Conservation (phyloP, 2,888 invertebrate species). For the Leptopilina syphax region DNA sequence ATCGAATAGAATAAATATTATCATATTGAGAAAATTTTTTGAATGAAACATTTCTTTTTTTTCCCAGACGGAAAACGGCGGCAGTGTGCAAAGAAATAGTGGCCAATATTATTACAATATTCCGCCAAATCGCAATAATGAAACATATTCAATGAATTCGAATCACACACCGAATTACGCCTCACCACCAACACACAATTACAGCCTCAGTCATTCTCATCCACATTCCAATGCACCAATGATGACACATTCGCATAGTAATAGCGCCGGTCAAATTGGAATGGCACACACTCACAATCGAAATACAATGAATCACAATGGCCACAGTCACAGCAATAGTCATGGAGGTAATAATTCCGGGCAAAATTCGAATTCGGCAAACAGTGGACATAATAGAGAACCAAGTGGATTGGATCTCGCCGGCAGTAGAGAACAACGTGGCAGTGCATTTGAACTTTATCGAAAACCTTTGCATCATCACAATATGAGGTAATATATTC, state of each 20-base stretch:
- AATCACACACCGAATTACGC: constrained; percentile 70
- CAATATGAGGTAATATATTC: constrained; percentile 83
- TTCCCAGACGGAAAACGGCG: constrained; percentile 76
- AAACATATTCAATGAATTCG: constrained; percentile 67
- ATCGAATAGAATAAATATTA: no score
- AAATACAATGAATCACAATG: constrained; percentile 68
- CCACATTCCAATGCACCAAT: constrained; percentile 72
- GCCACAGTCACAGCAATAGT: constrained; percentile 68
- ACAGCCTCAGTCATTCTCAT: constrained; percentile 73
- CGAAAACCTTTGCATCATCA: constrained; percentile 93
- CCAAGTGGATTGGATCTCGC: constrained; percentile 83
- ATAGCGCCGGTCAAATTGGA: constrained; percentile 72
- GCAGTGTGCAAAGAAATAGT: constrained; percentile 77
- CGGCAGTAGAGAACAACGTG: constrained; percentile 92
- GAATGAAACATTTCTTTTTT: background rate
- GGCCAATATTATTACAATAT: constrained; percentile 79
- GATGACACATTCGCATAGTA: constrained; percentile 72
- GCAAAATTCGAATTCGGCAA: constrained; percentile 62
- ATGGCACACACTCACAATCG: constrained; percentile 70
- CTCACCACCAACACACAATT: constrained; percentile 67
- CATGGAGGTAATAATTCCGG: constrained; percentile 61
- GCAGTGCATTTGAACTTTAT: constrained; percentile 96
- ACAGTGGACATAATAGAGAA: constrained; percentile 74
- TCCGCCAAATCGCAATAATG: constrained; percentile 69
- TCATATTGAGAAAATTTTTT: no score